phyloP scores from a whole-genome alignment of 2,113 vertebrate genomes.

The Psittacus erithacus region DNA sequence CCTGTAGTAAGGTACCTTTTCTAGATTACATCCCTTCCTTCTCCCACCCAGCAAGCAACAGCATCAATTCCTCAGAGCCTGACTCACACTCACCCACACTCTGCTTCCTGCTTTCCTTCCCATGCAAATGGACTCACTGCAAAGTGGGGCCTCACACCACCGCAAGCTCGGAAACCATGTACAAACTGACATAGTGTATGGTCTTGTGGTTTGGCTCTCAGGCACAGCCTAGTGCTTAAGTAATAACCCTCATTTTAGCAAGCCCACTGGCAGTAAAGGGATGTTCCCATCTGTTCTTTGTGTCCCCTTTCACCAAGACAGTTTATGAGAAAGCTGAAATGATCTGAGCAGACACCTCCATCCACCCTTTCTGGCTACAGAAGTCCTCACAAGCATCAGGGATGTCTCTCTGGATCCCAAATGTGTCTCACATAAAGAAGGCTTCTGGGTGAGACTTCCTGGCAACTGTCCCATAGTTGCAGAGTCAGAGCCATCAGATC shows the following conservation, averaged over 20 bases:
- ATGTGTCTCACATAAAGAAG: background rate
- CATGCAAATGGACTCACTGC: background rate
- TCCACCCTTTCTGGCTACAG: background rate
- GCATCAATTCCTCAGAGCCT: background rate
- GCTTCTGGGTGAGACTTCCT: background rate
- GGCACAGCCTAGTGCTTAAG: background rate
- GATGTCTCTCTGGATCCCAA: background rate
- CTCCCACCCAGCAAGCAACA: background rate
- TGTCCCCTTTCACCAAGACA: background rate
- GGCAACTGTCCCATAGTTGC: background rate
- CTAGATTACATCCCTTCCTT: background rate
- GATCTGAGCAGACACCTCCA: background rate
- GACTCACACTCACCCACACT: background rate
- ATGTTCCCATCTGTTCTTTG: background rate
- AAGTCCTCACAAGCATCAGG: background rate
- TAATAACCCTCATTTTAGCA: background rate
- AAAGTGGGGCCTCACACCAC: accelerated
- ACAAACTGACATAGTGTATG: background rate
- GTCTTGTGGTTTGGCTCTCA: background rate
- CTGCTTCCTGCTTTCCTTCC: background rate
- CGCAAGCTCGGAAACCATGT: background rate
- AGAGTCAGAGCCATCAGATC: background rate
- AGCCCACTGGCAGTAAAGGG: background rate
- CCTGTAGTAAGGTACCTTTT: background rate
- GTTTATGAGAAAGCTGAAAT: background rate